A percentile compares a stretch with the other conserved stretches of the same genome.
These are phyloP conservation scores for Lepus europaeus DNA, from an alignment of 2,113 vertebrate species.

Conservation along the genomic window DNA sequence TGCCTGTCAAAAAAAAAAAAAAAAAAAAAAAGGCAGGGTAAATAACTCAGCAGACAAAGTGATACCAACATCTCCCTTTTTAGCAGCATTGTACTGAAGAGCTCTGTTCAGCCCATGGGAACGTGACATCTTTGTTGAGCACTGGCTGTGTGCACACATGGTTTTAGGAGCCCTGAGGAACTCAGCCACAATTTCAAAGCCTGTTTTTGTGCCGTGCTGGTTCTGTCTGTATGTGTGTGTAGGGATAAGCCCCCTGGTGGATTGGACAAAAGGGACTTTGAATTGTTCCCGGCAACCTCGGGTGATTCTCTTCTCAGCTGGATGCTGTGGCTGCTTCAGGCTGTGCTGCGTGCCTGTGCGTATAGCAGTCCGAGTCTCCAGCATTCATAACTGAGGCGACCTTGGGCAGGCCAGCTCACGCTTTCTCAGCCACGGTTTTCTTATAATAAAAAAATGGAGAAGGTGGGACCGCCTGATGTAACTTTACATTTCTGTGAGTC, in stretches of 20 bases:
- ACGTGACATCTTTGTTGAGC: not conserved
- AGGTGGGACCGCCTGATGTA: not conserved
- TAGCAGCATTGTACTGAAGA: not conserved
- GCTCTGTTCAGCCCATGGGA: not conserved
- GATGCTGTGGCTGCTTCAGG: not conserved
- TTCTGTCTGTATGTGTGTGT: not conserved
- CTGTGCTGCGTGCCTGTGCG: not conserved
- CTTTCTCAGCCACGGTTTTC: not conserved
- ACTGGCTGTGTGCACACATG: not conserved
- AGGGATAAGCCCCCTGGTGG: not conserved
- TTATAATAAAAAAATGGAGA: not conserved
- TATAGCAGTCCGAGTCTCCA: not conserved
- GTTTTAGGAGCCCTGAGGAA: slow-evolving; percentile 17
- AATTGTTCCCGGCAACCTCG: not conserved
- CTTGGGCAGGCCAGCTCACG: not conserved
- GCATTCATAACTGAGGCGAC: not conserved
- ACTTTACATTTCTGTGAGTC: not conserved
- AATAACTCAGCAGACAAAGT: not conserved
- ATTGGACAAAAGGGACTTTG: slow-evolving; percentile 10
- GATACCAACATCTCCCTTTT: not conserved
- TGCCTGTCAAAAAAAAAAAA: too few relatives aligned
- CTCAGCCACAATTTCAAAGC: not conserved
- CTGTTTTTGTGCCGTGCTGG: not conserved
- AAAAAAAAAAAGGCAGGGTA: not conserved
- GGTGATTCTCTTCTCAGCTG: not conserved